Evolutionary conservation across 23 tunicate genomes (phyloP), one percentile per base, ranked within the genome.

Genomic region (Botrylloides violaceus): DNA sequence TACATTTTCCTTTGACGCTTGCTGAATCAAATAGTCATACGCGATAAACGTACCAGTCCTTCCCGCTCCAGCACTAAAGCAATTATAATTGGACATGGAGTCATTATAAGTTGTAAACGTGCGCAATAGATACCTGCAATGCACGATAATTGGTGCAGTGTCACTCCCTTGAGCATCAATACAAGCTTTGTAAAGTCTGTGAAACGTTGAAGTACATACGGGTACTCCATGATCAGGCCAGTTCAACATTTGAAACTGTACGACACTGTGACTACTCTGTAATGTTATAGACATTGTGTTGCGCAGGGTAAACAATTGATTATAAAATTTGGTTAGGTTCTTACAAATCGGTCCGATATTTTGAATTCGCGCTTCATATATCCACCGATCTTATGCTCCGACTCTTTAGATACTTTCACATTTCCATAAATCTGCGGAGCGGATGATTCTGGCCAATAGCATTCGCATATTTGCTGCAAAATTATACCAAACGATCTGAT

Each of bases 51-150:
- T 63, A 21, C 83, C 92, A 57, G 84, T 84, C 30, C 80, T 63
- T 22, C 92, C 92, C 19, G 80, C 92, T 56, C 92, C 92, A 78
- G 92, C 83, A 65, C 92, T 84, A 70, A 0, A 29, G 66, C 3
- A 20, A 33, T 1, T 3, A 77, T 9, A 59, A 58, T 12, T 15
- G 48, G 23, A 29, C 1, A 29, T 50, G 21, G 19, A 21, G 1
- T 24, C 29, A n/a, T n/a, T n/a, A n/a, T n/a, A n/a, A n/a, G n/a
- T n/a, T n/a, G n/a, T n/a, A n/a, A n/a, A n/a, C n/a, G n/a, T n/a
- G n/a, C n/a, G n/a, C n/a, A n/a, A n/a, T n/a, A n/a, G 19, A 0
- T 29, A 77, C 81, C 81, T 77, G 81, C 81, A 77, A 2, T 77
- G 81, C 29, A 77, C 81, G 15, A 77, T 47, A 26, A 77, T 77